Evolutionary conservation across 2,797 vertebrate species (phyloP).

Genomic region (Tapera naevia): DNA sequence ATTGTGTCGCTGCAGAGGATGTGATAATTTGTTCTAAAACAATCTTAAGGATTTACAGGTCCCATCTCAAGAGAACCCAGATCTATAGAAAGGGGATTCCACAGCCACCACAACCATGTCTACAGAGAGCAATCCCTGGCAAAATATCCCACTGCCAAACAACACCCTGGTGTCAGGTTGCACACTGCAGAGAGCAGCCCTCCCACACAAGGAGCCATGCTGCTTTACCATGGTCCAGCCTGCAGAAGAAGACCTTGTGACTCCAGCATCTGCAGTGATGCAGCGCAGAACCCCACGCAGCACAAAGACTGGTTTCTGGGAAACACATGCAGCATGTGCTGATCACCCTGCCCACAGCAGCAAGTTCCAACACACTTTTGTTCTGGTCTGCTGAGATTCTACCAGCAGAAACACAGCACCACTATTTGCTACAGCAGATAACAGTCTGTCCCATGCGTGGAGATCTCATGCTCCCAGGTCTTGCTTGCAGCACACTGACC

Average conservation of each 20-base stretch:
- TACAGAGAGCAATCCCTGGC: background rate
- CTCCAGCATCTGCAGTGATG: background rate
- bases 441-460: background rate
- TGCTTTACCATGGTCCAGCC: background rate
- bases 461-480: background rate
- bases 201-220: background rate
- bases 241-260: background rate
- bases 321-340: background rate
- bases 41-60: background rate
- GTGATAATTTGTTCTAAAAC: background rate
- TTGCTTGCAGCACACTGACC: background rate
- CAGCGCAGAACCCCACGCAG: background rate
- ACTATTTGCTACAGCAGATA: background rate
- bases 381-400: background rate
- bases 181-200: background rate
- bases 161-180: background rate
- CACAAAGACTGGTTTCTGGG: background rate
- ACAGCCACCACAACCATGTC: background rate
- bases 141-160: background rate
- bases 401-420: background rate
- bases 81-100: background rate
- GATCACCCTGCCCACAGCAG: accelerated
- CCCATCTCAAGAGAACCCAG: background rate
- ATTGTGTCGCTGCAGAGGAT: background rate
- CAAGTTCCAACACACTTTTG: background rate